Evolutionary conservation across 2,888 invertebrate species (phyloP), one percentile per base, ranked within the genome.

Genomic region (Harpalus rubripes): DNA sequence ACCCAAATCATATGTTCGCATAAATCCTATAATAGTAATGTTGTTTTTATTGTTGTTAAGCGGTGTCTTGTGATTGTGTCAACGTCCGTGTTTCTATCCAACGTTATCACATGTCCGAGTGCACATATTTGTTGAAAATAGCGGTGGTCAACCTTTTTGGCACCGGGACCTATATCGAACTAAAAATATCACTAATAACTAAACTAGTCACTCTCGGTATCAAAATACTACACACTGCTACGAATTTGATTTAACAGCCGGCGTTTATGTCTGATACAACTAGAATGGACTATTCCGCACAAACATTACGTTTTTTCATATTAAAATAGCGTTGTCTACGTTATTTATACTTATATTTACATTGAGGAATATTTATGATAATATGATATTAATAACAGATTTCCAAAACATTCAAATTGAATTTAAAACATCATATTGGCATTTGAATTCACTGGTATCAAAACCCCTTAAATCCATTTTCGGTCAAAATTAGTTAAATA

Each of bases 71-170:
- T 41, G 68, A 26, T 32, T 72, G 12, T 44, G 72, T 74, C 72
- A 74, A 44, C 12, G 72, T 3, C 72, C 72, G 72, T 74, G 72
- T 74, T 18, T 44, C 44, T 74, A 10, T 74, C 4, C 18, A 10
- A 7, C 8, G 10, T 44, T 74, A 44, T 44, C 72, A 41, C 44
- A 74, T 74, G 72, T 74, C 44, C 2, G 72, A 74, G 52, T 65
- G 68, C 52, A 81, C 81, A 82, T 82, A 82, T 82, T 82, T 82
- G 82, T 82, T 68, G 68, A 82, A 82, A 82, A 82, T 68, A 72
- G 52, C 68, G 82, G 82, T 82, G 82, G 82, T 82, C 82, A 82
- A 82, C 82, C 82, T 82, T 82, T 82, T 82, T 82, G 82, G 82
- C 82, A 82, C 68, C 15, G 32, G 72, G 39, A 72, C 82, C 82